phyloP scores from a whole-genome alignment of 2,888 invertebrate genomes.

The Leucoma salicis region DNA sequence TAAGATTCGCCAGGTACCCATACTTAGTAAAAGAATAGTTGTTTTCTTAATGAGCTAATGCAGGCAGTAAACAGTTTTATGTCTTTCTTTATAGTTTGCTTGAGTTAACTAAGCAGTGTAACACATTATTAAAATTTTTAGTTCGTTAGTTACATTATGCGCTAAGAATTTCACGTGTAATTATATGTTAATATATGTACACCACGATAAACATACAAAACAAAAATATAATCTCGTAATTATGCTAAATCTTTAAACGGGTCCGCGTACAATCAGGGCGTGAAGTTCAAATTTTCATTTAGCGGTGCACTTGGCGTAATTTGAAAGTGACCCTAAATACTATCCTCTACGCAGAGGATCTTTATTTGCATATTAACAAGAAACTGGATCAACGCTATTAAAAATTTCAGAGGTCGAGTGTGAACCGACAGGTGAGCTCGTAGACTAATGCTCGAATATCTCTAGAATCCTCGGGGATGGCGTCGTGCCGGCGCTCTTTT shows the following conservation, averaged over 20 bases:
- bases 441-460: constrained; percentile 58
- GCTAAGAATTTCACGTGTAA: constrained; percentile 51
- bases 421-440: constrained; percentile 68
- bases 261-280: constrained; percentile 58
- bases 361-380: constrained; percentile 81
- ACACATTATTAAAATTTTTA: constrained; percentile 58
- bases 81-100: constrained; percentile 59
- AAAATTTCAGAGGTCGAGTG: constrained; percentile 70
- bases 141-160: constrained; percentile 51
- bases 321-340: constrained; percentile 66
- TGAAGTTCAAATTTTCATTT: constrained; percentile 65
- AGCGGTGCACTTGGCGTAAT: constrained; percentile 51
- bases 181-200: constrained; percentile 57
- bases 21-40: constrained; percentile 42
- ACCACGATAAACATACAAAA: constrained; percentile 53
- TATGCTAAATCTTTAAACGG: constrained; percentile 70
- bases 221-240: constrained; percentile 60
- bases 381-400: constrained; percentile 72
- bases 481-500: constrained; percentile 22
- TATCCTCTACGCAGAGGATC: constrained; percentile 69
- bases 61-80: constrained; percentile 57
- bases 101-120: constrained; percentile 58
- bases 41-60: constrained; percentile 51
- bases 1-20: constrained; percentile 33
- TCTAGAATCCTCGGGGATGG: constrained; percentile 46